Evolutionary conservation across 1,140 invertebrate genomes (phyloP).

Genomic region (Drosophila yakuba): DNA sequence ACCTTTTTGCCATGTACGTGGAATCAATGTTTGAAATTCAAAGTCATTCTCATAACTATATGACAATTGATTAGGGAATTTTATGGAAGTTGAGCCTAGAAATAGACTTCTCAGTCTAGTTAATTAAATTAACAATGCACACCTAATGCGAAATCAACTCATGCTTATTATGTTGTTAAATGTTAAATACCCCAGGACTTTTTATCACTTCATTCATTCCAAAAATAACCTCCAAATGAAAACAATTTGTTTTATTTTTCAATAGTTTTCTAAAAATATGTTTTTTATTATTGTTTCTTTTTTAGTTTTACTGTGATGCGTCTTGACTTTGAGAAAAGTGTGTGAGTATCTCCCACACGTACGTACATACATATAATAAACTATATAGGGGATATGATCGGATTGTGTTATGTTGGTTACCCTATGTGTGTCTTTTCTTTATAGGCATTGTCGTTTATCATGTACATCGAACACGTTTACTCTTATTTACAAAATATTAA

Average conservation of each 20-base stretch:
- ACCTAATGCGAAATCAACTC: no score
- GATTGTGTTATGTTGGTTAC: conserved; percentile 32
- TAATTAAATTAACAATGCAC: no score
- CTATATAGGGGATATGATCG: conserved; percentile 41
- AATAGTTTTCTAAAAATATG: conserved; percentile 69
- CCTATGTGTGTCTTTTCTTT: conserved; percentile 43
- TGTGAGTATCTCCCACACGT: conserved; percentile 27
- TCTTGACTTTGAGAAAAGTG: conserved; percentile 68
- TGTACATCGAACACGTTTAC: conserved; percentile 70
- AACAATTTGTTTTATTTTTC: conserved; percentile 10
- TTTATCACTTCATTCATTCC: neutral
- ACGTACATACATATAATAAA: conserved; percentile 43
- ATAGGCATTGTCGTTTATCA: conserved; percentile 62
- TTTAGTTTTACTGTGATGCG: conserved; percentile 52
- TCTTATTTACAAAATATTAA: conserved; percentile 80
- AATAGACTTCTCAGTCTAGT: no score
- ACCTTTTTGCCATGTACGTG: neutral
- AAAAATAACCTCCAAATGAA: neutral
- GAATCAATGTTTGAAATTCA: no score
- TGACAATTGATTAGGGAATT: neutral
- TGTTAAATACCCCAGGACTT: no score
- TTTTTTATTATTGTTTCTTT: conserved; percentile 53
- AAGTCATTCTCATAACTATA: neutral
- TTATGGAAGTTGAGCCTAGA: neutral
- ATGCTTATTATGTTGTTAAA: no score